Evolutionary conservation across 2,797 vertebrate genomes (phyloP).

Genomic region (Molossus molossus): DNA sequence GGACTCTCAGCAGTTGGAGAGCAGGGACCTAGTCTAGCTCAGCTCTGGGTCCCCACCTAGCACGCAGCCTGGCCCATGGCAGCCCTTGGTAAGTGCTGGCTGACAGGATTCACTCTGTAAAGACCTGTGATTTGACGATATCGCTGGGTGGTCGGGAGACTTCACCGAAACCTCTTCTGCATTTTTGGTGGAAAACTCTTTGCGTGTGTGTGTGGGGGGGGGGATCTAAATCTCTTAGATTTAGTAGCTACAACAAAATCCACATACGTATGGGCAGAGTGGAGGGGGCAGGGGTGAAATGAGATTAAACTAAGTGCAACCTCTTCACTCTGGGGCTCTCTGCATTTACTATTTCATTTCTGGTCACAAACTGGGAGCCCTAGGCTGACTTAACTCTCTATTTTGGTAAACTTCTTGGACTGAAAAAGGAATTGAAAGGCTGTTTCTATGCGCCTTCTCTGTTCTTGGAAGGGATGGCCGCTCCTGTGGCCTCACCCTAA

Average conservation of each 20-base stretch:
- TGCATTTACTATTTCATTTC: slow-evolving; percentile 46
- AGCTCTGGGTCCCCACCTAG: background rate
- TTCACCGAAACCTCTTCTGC: background rate
- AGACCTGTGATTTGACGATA: background rate
- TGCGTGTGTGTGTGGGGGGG: too few relatives aligned
- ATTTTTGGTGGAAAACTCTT: slow-evolving; percentile 14
- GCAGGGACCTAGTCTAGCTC: background rate
- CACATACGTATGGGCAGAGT: background rate
- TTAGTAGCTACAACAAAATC: background rate
- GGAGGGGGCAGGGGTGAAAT: background rate
- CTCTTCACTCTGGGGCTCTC: background rate
- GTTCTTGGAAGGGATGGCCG: background rate
- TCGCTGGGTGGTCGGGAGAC: background rate
- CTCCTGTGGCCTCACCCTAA: background rate
- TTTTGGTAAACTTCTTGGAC: background rate
- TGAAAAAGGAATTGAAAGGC: background rate
- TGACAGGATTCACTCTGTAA: background rate
- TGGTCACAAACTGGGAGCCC: background rate
- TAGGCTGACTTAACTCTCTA: background rate
- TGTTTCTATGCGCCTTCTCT: background rate
- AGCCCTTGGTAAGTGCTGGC: background rate
- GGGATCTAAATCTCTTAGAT: background rate
- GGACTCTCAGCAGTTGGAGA: background rate
- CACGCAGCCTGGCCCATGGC: background rate
- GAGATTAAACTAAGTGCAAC: background rate